Conservation (phyloP, 2,888 invertebrate species). For the Petrolisthes manimaculis region DNA sequence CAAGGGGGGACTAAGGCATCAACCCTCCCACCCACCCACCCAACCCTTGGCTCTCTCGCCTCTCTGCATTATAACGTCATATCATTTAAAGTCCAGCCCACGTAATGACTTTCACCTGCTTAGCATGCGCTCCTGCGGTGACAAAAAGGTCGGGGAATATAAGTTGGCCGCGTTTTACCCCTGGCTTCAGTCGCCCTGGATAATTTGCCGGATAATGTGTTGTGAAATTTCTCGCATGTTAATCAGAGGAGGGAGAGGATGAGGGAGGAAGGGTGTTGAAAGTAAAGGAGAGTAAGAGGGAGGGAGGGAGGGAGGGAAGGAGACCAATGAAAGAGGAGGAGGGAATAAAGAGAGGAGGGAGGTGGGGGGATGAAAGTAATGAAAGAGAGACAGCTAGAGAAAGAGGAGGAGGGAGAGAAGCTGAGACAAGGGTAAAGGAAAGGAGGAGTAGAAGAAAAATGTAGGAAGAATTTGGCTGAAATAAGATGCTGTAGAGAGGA, state of each 20-base stretch:
- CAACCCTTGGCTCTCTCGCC: not conserved
- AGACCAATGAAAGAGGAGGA: not conserved
- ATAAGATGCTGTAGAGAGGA: too few species aligned
- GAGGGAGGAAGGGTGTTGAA: not conserved
- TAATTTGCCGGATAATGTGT: slow-evolving; percentile 38
- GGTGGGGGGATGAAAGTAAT: not conserved
- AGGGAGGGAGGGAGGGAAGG: not conserved
- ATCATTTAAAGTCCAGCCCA: slow-evolving; percentile 37
- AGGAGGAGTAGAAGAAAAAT: not conserved
- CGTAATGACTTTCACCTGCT: slow-evolving; percentile 46
- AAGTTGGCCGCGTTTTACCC: slow-evolving; percentile 36
- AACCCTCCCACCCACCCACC: not conserved
- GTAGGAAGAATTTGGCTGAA: too few species aligned
- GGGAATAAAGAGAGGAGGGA: not conserved
- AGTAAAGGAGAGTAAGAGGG: not conserved
- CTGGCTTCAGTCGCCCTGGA: slow-evolving; percentile 21
- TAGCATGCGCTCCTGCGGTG: slow-evolving; percentile 39
- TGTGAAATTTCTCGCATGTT: slow-evolving; percentile 34
- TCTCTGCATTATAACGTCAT: slow-evolving; percentile 29
- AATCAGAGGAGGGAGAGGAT: not conserved
- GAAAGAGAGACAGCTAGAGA: not conserved
- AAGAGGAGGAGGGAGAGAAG: not conserved
- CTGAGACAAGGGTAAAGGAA: not conserved
- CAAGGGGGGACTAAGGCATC: not conserved
- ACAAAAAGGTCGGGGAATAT: slow-evolving; percentile 35